Percentiles rank a stretch among this genome's conserved stretches.
Evolutionary conservation across 1,140 invertebrate genomes (phyloP).

Genomic region (Drosophila quadrilineata): DNA sequence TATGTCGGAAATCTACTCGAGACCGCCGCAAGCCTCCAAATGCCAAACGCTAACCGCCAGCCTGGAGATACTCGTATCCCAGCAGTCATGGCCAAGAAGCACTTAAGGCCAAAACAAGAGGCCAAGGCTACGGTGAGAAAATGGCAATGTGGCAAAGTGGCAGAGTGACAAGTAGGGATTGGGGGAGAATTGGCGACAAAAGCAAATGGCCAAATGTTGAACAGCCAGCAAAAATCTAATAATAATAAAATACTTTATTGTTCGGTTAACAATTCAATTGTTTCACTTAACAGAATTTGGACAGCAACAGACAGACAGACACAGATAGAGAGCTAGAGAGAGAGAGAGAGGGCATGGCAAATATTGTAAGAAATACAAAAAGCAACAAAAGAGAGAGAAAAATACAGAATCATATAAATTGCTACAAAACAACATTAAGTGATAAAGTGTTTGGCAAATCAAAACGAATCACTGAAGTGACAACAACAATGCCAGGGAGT

Average conservation of each 20-base stretch:
- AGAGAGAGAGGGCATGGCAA: background rate
- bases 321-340: background rate
- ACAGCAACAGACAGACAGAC: background rate
- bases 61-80: too few species aligned
- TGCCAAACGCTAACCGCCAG: conserved; percentile 37
- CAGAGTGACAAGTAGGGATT: background rate
- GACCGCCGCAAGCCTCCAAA: conserved; percentile 57
- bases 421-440: conserved; percentile 67
- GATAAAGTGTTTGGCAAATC: conserved; percentile 73
- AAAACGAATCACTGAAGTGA: conserved; percentile 55
- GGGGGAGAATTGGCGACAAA: conserved; percentile 38
- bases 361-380: background rate
- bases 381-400: conserved; percentile 41
- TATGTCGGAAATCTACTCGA: conserved; percentile 73
- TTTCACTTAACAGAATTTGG: conserved; percentile 68
- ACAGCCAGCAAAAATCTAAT: conserved; percentile 70
- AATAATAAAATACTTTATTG: conserved; percentile 79
- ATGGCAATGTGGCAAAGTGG: conserved; percentile 1
- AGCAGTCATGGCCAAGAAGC: conserved; percentile 21
- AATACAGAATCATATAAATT: too few species aligned
- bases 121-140: background rate
- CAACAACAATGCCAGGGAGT: too few species aligned
- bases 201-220: conserved; percentile 40
- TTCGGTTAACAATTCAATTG: conserved; percentile 79
- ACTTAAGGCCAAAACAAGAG: conserved; percentile 20